Evolutionary conservation across 2,113 vertebrate species (phyloP).

Genomic region (Aplodontia rufa): DNA sequence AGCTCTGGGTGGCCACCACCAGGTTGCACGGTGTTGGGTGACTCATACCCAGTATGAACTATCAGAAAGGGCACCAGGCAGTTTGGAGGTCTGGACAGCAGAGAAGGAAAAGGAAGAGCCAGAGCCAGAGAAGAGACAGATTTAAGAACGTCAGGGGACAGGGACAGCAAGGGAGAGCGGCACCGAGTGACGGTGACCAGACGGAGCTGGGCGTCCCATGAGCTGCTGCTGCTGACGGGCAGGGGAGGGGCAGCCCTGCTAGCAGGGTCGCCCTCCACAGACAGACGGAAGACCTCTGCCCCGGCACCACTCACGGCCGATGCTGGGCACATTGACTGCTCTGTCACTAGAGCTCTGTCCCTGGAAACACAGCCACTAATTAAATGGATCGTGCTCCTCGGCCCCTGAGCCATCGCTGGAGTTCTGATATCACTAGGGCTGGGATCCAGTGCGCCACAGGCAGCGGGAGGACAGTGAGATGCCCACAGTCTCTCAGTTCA

Average conservation of each 20-base stretch:
- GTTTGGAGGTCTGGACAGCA: too few relatives aligned
- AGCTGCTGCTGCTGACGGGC: rapidly evolving
- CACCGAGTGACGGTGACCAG: background rate
- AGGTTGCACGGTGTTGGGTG: too few relatives aligned
- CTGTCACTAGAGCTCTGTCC: background rate
- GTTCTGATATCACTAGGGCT: background rate
- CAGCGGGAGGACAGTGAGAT: rapidly evolving
- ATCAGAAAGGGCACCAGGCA: too few relatives aligned
- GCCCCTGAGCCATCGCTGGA: rapidly evolving
- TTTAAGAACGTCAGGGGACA: background rate
- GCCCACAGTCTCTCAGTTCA: rapidly evolving
- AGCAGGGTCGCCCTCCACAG: background rate
- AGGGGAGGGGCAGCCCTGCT: rapidly evolving
- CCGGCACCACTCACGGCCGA: rapidly evolving
- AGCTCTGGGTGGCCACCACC: too few relatives aligned
- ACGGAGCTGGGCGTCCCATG: background rate
- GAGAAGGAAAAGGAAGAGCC: rapidly evolving
- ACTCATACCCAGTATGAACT: too few relatives aligned
- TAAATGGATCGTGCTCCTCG: rapidly evolving
- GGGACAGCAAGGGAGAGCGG: background rate
- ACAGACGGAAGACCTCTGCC: background rate
- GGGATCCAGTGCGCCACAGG: rapidly evolving
- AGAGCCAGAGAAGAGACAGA: background rate
- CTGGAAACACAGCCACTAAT: background rate
- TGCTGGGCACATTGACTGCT: rapidly evolving